Evolutionary conservation across 2,113 vertebrate genomes (phyloP), one percentile per base, ranked within the genome.

Genomic region (Lipotes vexillifer): DNA sequence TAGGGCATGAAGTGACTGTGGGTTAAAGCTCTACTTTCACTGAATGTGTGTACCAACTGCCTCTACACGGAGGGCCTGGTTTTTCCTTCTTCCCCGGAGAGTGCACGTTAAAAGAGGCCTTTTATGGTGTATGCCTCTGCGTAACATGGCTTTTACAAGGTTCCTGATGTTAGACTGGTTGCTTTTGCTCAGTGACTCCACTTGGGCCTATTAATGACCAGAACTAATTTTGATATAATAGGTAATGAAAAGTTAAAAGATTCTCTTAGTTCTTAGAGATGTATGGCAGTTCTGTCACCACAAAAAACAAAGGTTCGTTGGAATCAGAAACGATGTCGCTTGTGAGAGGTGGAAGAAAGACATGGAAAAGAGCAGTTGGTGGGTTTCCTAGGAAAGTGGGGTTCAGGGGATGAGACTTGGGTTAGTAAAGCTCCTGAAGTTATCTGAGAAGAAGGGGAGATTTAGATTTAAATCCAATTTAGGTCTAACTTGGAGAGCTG

Each of bases 131-230:
- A 11, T 31, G 31, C 21, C 9, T 90, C 10, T 36, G 14, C 18
- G 6, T 49, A 41, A 68, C 4, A 52, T 12, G 36, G 71, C 8
- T 68, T 68, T 82, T 55, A 3, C 9, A 55, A 81, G 6, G 17
- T 21, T 88, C 31, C n/a, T 69, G 38, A 38, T 44, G 33, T 7
- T n/a, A 78, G 17, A 46, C 77, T 57, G 17, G 31, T 18, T 6
- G n/a, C 86, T 86, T 89, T 93, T 82, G 38, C 33, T 82, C 88
- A 82, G 3, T 49, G 31, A 80, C 29, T 88, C 17, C 23, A 52
- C 80, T 61, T 49, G 20, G 27, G 9, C 41, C 25, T 63, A 41
- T n/a, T 72, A 75, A 15, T 59, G 31, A 74, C 31, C 49, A 94
- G 33, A 72, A 85, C 12, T 9, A 41, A 85, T 41, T 68, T 41